Conservation (phyloP, 2,113 vertebrate species). For the Ptychochromis oligacanthus region DNA sequence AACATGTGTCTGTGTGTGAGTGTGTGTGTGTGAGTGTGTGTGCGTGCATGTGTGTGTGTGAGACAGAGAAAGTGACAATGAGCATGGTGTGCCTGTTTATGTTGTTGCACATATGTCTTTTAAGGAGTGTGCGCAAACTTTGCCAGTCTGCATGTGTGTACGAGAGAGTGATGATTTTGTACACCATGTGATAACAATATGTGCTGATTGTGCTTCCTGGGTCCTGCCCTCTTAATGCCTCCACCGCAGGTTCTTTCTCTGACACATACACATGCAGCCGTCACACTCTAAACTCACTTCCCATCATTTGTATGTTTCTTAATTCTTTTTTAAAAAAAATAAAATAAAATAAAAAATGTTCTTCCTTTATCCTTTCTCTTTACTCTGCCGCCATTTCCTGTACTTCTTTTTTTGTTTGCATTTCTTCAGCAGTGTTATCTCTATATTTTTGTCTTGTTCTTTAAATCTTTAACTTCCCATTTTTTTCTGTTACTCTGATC, state of each 20-base stretch:
- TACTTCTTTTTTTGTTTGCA: background rate
- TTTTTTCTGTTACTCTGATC: background rate
- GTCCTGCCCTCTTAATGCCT: slow-evolving; percentile 49
- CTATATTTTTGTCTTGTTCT: background rate
- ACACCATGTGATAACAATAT: slow-evolving; percentile 63
- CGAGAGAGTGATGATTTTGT: slow-evolving; percentile 9
- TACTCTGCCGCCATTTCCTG: background rate
- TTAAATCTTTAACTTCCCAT: accelerated
- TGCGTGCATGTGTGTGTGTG: background rate
- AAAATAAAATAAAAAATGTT: no score
- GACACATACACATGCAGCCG: background rate
- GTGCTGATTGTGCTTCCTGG: slow-evolving; percentile 71
- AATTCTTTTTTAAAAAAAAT: no score
- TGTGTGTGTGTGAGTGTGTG: no score
- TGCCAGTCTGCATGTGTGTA: background rate
- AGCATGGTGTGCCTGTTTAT: slow-evolving; percentile 2
- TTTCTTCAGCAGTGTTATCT: background rate
- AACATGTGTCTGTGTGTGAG: background rate
- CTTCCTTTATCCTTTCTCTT: background rate
- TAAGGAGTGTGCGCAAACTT: slow-evolving; percentile 6
- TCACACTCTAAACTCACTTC: slow-evolving; percentile 18
- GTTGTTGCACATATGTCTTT: slow-evolving; percentile 11
- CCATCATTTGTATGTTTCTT: no score
- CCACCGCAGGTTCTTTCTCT: slow-evolving; percentile 56
- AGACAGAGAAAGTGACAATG: background rate